phyloP scores from a whole-genome alignment of 2,888 invertebrate species.

The Tridacna crocea region DNA sequence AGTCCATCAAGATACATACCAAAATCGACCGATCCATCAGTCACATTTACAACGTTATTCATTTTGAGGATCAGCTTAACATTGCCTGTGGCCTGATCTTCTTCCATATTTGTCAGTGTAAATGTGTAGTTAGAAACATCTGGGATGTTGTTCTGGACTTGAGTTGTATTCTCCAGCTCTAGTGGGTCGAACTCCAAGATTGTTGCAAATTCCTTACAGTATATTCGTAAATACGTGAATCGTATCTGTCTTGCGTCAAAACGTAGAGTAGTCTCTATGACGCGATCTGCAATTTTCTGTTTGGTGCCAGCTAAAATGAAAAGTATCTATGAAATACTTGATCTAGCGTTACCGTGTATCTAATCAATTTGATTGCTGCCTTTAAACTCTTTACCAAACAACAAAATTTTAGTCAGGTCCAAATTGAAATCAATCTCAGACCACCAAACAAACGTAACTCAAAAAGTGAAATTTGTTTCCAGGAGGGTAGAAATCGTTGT shows the following conservation, averaged over 20 bases:
- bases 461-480: no score
- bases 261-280: neutral
- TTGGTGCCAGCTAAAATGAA: conserved; percentile 9
- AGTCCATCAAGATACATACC: conserved; percentile 1
- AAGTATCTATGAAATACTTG: neutral
- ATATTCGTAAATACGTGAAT: neutral
- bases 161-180: neutral
- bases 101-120: neutral
- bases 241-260: neutral
- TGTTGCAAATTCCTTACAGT: neutral
- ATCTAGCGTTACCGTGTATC: neutral
- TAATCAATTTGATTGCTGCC: neutral
- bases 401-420: neutral
- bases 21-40: neutral
- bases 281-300: neutral
- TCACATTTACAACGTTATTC: neutral
- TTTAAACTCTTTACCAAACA: neutral
- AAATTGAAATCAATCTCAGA: no score
- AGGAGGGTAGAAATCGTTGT: neutral
- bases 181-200: neutral
- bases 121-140: neutral
- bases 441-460: neutral
- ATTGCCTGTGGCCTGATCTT: neutral
- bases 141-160: neutral
- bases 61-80: neutral